Evolutionary conservation across 2,113 vertebrate genomes (phyloP), one percentile per base, ranked within the genome.

Genomic region (Tretioscincus oriximinensis): DNA sequence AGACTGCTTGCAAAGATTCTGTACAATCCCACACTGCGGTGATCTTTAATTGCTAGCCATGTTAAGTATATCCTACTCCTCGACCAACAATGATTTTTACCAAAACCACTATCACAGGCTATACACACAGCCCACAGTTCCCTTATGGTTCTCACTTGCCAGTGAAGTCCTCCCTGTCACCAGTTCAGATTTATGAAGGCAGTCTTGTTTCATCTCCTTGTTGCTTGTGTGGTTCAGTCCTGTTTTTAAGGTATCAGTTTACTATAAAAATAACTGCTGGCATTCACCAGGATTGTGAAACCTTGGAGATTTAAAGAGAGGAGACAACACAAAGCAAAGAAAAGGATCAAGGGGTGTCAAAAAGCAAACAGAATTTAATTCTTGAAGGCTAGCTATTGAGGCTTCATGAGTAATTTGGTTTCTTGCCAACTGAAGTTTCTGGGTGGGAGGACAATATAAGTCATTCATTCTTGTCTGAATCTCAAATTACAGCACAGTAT

Each of bases 261-360:
- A 90, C 91, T 88, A 92, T 86, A 92, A 91, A 95, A 96, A 94
- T 94, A 95, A 95, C 93, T 93, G 92, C 70, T 85, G 92, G 89
- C 87, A 88, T 71, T 81, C 83, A 66, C 66, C 78, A 89, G 24
- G 67, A 77, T 58, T 1, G 79, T 84, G 89, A 91, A 85, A 88
- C 88, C 83, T 84, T 84, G 84, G 88, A 81, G 4, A 0, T 86
- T 2, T 0, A 76, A 68, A 26, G 79, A 90, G 82, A 78, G 79
- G 51, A 89, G 49, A 84, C 78, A 71, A 76, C 0, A 0, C 0
- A 1, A 68, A 73, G 64, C 49, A 85, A 86, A 89, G 78, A 69
- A n/a, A 85, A 81, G 77, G 24, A 18, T 9, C 4, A 69, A 28
- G 41, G 1, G 14, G 45, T 77, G 88, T 75, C 83, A 80, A 73